These are phyloP conservation scores for Litoditis marina DNA, from an alignment of 2,888 invertebrate genomes.

Conservation along the genomic window DNA sequence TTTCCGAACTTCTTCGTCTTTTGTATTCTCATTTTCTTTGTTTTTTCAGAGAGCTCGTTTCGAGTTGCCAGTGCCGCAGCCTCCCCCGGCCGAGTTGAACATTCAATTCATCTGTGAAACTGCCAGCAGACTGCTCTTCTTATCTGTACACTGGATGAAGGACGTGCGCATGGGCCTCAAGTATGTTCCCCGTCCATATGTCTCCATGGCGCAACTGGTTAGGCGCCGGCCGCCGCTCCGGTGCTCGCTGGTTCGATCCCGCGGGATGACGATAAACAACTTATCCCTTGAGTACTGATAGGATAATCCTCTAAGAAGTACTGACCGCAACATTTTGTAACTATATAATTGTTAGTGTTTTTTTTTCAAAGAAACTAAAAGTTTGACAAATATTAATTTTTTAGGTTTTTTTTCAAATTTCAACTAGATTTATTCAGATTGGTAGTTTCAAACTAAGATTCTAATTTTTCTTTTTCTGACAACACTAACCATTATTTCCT, in stretches of 20 bases:
- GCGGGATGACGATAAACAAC: slow-evolving; percentile 11
- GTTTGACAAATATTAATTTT: too few relatives aligned
- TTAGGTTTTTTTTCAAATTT: neutral
- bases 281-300: slow-evolving; percentile 2
- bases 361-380: neutral
- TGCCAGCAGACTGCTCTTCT: slow-evolving; percentile 83
- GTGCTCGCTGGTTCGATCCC: slow-evolving; percentile 2
- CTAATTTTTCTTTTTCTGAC: too few relatives aligned
- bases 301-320: slow-evolving; percentile 17
- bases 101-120: slow-evolving; percentile 89
- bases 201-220: slow-evolving; percentile 6
- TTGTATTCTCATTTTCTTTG: slow-evolving; percentile 1
- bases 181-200: slow-evolving; percentile 70
- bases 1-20: neutral
- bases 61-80: slow-evolving; percentile 74
- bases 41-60: slow-evolving; percentile 69
- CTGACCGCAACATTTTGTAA: slow-evolving; percentile 11
- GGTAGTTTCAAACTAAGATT: too few relatives aligned
- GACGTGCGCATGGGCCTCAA: slow-evolving; percentile 69
- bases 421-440: neutral
- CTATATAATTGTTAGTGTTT: neutral
- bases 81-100: slow-evolving; percentile 83
- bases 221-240: neutral
- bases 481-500: too few relatives aligned
- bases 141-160: slow-evolving; percentile 84